phyloP scores from a whole-genome alignment of 2,888 invertebrate species.

The Pyrrhosoma nymphula region DNA sequence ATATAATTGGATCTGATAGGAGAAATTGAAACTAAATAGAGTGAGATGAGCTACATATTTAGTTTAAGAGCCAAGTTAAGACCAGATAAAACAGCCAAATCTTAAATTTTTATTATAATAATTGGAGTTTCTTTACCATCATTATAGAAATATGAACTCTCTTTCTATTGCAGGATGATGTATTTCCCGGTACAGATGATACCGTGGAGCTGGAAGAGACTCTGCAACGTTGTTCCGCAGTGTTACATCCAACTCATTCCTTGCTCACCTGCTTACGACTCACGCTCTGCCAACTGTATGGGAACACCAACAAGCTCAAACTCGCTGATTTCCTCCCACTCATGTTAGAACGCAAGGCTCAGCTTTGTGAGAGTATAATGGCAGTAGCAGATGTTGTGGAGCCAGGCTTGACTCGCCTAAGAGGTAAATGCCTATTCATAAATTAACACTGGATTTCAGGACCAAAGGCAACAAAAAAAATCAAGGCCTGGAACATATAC shows the following conservation, averaged over 20 bases:
- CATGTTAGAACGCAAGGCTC: conserved; percentile 85
- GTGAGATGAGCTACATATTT: too few relatives aligned
- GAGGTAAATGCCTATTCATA: conserved; percentile 81
- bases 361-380: conserved; percentile 85
- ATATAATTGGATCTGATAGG: too few relatives aligned
- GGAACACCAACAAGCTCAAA: conserved; percentile 72
- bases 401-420: conserved; percentile 88
- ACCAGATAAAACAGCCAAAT: too few relatives aligned
- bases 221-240: conserved; percentile 72
- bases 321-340: conserved; percentile 64
- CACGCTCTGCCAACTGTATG: conserved; percentile 74
- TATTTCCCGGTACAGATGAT: background rate
- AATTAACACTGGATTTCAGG: too few relatives aligned
- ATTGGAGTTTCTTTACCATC: too few relatives aligned
- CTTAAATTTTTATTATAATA: too few relatives aligned
- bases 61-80: too few relatives aligned
- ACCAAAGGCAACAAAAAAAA: too few relatives aligned
- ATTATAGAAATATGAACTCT: too few relatives aligned
- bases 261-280: conserved; percentile 73
- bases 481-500: too few relatives aligned
- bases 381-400: conserved; percentile 86
- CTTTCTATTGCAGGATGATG: conserved; percentile 13
- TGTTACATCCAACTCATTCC: conserved; percentile 74
- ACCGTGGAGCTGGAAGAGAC: conserved; percentile 72
- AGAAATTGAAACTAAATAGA: too few relatives aligned